Percentiles rank a stretch among this genome's conserved stretches.
These are phyloP conservation scores for Brenthis ino DNA, from an alignment of 2,888 invertebrate species.

Conservation along the genomic window DNA sequence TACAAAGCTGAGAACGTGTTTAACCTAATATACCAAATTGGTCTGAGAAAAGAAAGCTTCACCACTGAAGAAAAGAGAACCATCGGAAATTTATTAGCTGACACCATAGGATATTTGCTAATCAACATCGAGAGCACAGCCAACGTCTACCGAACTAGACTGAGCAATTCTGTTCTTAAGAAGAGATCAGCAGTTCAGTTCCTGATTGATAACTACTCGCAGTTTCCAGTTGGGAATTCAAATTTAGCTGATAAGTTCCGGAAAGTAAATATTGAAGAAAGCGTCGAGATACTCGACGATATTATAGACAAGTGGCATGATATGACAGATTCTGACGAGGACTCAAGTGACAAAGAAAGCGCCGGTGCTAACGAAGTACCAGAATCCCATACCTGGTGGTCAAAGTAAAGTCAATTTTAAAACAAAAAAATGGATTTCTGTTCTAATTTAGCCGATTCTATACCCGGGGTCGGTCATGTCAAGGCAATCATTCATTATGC, in stretches of 20 bases:
- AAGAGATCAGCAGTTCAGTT: conserved; percentile 1
- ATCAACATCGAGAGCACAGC: background rate
- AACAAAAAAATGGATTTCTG: background rate
- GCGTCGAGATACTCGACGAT: conserved; percentile 1
- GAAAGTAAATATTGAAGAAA: background rate
- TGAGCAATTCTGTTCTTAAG: background rate
- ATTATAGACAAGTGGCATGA: conserved; percentile 1
- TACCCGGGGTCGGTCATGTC: background rate
- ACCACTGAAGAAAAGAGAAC: background rate
- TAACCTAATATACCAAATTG: conserved; percentile 1
- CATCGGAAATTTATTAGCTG: conserved; percentile 1
- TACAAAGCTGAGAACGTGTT: background rate
- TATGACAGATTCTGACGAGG: conserved; percentile 1
- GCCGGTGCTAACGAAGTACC: background rate
- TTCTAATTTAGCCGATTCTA: background rate
- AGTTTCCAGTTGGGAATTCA: background rate
- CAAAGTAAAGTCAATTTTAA: background rate
- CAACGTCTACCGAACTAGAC: background rate
- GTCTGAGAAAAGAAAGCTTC: background rate
- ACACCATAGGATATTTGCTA: conserved; percentile 1
- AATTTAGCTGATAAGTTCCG: background rate
- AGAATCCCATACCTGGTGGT: background rate
- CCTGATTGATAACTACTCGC: background rate
- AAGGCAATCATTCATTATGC: background rate
- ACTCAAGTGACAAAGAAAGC: background rate